phyloP scores from a whole-genome alignment of 2,797 vertebrate genomes.

The Zenarchopterus dispar region DNA sequence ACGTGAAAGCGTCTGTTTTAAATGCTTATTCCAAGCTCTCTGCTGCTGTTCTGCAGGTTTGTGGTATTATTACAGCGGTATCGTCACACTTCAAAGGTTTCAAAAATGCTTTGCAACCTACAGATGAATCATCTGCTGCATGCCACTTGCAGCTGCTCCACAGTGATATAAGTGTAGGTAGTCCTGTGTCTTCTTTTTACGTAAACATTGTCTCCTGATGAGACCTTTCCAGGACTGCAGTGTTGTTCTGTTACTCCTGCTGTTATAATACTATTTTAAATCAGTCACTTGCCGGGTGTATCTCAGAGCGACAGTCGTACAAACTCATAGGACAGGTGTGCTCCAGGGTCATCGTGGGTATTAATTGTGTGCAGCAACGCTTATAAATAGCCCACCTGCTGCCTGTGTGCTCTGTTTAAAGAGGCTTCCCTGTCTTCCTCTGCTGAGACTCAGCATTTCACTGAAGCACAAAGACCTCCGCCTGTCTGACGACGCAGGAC shows the following conservation, averaged over 20 bases:
- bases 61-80: too few relatives aligned
- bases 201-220: too few relatives aligned
- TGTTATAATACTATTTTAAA: constrained; percentile 2
- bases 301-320: neutral
- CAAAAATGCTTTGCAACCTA: too few relatives aligned
- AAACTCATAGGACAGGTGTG: constrained; percentile 1
- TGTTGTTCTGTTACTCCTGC: neutral
- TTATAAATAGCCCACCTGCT: constrained; percentile 70
- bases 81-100: too few relatives aligned
- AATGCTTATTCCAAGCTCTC: too few relatives aligned
- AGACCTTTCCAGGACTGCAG: too few relatives aligned
- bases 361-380: constrained; percentile 44
- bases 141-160: too few relatives aligned
- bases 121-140: too few relatives aligned
- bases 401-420: constrained; percentile 50
- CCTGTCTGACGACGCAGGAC: neutral
- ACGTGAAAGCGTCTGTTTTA: too few relatives aligned
- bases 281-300: neutral
- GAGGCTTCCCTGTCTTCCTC: constrained; percentile 41
- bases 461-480: constrained; percentile 14
- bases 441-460: constrained; percentile 36
- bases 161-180: too few relatives aligned
- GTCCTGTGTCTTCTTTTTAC: too few relatives aligned
- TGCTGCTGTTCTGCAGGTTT: too few relatives aligned
- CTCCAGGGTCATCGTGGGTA: constrained; percentile 41